Conservation (phyloP, 2,888 invertebrate species). For the Schrankia costaestrigalis region DNA sequence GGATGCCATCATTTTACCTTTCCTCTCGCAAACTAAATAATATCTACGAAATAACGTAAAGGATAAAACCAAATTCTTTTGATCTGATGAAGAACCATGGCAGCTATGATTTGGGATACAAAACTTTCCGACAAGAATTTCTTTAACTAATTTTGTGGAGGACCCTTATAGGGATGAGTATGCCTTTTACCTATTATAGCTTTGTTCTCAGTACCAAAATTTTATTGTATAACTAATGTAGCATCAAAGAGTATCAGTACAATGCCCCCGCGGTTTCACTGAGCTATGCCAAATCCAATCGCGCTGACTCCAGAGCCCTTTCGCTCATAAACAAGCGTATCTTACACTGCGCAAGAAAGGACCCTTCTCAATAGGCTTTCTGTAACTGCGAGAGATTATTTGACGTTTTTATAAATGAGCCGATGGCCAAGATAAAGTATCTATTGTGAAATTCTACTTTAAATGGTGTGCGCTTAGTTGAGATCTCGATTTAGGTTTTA, state of each 20-base stretch:
- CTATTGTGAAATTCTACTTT: conserved; percentile 28
- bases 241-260: conserved; percentile 11
- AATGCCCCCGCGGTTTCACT: conserved; percentile 19
- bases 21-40: conserved; percentile 23
- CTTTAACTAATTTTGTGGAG: conserved; percentile 31
- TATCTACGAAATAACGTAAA: conserved; percentile 33
- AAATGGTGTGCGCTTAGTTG: conserved; percentile 17
- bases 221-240: conserved; percentile 15
- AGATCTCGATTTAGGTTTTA: conserved; percentile 19
- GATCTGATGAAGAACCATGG: conserved; percentile 20
- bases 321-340: conserved; percentile 30
- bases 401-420: conserved; percentile 46
- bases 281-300: conserved; percentile 18
- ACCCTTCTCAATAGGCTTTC: conserved; percentile 41
- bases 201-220: conserved; percentile 28
- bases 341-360: conserved; percentile 13
- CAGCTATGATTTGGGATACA: conserved; percentile 13
- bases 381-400: conserved; percentile 36
- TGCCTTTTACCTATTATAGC: conserved; percentile 19
- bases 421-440: conserved; percentile 34
- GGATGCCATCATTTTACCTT: conserved; percentile 21
- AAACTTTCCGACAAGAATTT: conserved; percentile 25
- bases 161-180: conserved; percentile 18
- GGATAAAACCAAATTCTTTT: conserved; percentile 29
- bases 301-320: conserved; percentile 6